These are phyloP conservation scores for Megalops cyprinoides DNA, from an alignment of 2,797 vertebrate genomes.

Conservation along the genomic window DNA sequence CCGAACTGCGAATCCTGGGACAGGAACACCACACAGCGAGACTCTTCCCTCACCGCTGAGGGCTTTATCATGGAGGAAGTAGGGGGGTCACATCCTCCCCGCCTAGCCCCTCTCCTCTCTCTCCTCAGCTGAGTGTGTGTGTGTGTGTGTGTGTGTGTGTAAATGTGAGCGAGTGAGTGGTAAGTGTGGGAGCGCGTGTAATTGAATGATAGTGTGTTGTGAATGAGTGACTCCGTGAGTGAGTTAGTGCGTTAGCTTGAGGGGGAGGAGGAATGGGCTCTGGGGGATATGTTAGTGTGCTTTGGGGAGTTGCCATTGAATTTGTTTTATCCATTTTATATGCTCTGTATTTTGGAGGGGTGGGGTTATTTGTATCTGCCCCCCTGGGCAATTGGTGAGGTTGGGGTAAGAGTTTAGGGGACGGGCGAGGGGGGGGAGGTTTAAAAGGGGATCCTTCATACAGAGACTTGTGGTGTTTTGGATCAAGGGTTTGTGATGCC, in stretches of 20 bases:
- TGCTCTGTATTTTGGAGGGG: background rate
- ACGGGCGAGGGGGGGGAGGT: background rate
- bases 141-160: background rate
- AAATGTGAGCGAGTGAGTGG: background rate
- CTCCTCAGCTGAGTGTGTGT: background rate
- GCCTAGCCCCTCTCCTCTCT: background rate
- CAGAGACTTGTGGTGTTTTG: background rate
- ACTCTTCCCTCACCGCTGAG: background rate
- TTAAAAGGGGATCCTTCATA: background rate
- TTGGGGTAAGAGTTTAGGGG: background rate
- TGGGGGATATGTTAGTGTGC: background rate
- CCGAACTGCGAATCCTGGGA: conserved; percentile 27
- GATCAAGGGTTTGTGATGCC: conserved; percentile 3
- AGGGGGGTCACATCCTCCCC: background rate
- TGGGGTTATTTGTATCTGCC: background rate
- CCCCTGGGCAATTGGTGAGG: background rate
- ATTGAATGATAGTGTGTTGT: no score
- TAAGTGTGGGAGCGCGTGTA: background rate
- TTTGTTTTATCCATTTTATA: conserved; percentile 25
- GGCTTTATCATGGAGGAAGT: background rate
- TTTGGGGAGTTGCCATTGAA: background rate
- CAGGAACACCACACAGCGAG: conserved; percentile 14
- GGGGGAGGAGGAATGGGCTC: background rate
- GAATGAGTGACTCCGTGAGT: background rate
- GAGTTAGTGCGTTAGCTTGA: background rate